Evolutionary conservation across 2,797 vertebrate genomes (phyloP), one percentile per base, ranked within the genome.

Genomic region (Ficedula albicollis): DNA sequence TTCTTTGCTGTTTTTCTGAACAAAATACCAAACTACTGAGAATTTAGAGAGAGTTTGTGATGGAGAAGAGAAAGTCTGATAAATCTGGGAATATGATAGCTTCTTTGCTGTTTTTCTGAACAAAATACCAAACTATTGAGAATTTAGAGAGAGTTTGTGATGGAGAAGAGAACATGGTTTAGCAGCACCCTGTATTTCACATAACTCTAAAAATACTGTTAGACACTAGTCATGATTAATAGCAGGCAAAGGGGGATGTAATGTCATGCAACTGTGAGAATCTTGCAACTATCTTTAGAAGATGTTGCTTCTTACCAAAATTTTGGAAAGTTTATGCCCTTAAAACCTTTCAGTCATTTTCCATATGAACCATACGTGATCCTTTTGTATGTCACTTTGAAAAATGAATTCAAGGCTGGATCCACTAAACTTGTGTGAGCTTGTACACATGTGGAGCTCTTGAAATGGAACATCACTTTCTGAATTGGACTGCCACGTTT

Each of bases 101-200:
- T 84, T n/a, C 21, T 96, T 95, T 92, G 34, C 19, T 89, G 32
- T 38, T 96, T 82, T 94, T 85, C 27, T 67, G 82, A 94, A 77
- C 41, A 90, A 75, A 93, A 88, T 73, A 38, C 41, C 21, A 82
- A 91, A 86, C 84, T 93, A 34, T 41, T 70, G 67, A 95, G 41
- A 39, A 69, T 84, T 86, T 56, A n/a, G 52, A 64, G 46, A 96
- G 43, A 95, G 41, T 76, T 89, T 88, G 26, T 67, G 69, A 84
- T 17, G 69, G 29, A 90, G 41, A 75, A 78, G 41, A 86, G 27
- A 90, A 66, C 7, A 13, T 74, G 64, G 52, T 70, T 39, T 41
- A 82, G 86, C 79, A 93, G 38, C 36, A 96, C 78, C 18, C 11
- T 89, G 38, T 89, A 82, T 97, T 96, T 92, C 79, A 66, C 88